Percentiles rank a stretch among this genome's conserved stretches.
Evolutionary conservation across 2,888 invertebrate species (phyloP).

Genomic region (Eristalinus aeneus): DNA sequence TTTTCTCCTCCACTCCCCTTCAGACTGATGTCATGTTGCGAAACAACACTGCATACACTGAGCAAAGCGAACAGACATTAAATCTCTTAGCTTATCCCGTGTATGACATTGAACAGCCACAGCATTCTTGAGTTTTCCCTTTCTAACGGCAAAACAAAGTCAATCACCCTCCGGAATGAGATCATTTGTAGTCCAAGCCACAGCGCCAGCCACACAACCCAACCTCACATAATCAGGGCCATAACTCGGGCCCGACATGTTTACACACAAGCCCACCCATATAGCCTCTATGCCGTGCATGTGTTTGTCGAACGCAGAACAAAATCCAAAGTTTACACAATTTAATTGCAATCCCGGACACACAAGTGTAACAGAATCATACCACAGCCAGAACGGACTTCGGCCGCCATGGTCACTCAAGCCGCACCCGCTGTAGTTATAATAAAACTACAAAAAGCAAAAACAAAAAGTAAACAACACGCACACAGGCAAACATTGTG

Average conservation of each 20-base stretch:
- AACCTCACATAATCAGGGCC: slow-evolving; percentile 6
- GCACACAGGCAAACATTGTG: neutral
- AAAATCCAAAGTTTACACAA: slow-evolving; percentile 35
- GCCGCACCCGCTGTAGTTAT: slow-evolving; percentile 24
- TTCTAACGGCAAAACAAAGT: slow-evolving; percentile 6
- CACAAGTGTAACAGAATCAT: slow-evolving; percentile 20
- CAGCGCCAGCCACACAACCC: neutral
- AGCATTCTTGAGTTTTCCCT: neutral
- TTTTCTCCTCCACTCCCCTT: neutral
- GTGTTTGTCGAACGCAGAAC: slow-evolving; percentile 8
- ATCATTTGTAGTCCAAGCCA: slow-evolving; percentile 11
- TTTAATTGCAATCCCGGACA: slow-evolving; percentile 37
- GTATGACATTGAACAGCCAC: neutral
- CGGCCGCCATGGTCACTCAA: slow-evolving; percentile 15
- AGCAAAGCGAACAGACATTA: neutral
- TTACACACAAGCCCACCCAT: neutral
- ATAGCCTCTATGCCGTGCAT: neutral
- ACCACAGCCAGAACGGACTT: neutral
- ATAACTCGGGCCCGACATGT: neutral
- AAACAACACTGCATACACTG: neutral
- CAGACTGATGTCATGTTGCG: neutral
- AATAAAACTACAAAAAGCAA: neutral
- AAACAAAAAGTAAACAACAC: neutral
- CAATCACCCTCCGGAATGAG: slow-evolving; percentile 33
- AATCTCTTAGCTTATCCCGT: neutral